These are phyloP conservation scores for Dendrolimus punctatus DNA, from an alignment of 1,140 invertebrate species.

Conservation along the genomic window DNA sequence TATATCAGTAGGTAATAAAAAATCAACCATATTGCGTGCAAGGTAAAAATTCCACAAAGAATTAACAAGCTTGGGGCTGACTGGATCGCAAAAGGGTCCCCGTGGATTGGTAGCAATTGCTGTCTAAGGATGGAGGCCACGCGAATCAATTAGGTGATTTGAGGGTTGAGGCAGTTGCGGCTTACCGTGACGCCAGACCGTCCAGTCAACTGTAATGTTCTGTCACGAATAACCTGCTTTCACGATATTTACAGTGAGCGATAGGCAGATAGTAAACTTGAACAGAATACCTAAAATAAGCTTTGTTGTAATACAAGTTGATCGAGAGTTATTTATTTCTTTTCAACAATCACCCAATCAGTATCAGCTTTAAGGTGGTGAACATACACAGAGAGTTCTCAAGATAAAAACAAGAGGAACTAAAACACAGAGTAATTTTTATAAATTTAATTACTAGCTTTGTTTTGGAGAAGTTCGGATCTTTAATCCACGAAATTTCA, in stretches of 20 bases:
- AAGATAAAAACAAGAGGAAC: too few relatives aligned
- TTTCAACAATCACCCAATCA: too few relatives aligned
- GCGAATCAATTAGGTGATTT: constrained; percentile 40
- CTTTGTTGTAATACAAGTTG: neutral
- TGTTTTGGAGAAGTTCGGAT: too few relatives aligned
- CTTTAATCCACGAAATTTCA: too few relatives aligned
- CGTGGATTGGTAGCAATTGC: constrained; percentile 9
- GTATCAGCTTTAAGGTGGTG: too few relatives aligned
- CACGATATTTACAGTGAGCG: neutral
- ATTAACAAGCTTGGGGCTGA: constrained; percentile 25
- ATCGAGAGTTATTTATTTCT: too few relatives aligned
- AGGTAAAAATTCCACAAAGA: constrained; percentile 19
- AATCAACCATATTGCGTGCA: constrained; percentile 18
- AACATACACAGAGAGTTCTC: too few relatives aligned
- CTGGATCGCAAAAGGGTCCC: constrained; percentile 23
- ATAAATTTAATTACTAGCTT: too few relatives aligned
- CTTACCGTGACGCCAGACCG: constrained; percentile 6
- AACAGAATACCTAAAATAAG: neutral
- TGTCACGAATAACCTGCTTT: constrained; percentile 1
- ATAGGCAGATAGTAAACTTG: constrained; percentile 2
- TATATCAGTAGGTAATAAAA: neutral
- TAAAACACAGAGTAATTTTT: too few relatives aligned
- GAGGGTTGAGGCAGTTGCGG: constrained; percentile 21
- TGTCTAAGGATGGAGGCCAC: constrained; percentile 24
- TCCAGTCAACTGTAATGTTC: constrained; percentile 15